phyloP scores from a whole-genome alignment of 2,888 invertebrate species.

The Coenonympha glycerion region DNA sequence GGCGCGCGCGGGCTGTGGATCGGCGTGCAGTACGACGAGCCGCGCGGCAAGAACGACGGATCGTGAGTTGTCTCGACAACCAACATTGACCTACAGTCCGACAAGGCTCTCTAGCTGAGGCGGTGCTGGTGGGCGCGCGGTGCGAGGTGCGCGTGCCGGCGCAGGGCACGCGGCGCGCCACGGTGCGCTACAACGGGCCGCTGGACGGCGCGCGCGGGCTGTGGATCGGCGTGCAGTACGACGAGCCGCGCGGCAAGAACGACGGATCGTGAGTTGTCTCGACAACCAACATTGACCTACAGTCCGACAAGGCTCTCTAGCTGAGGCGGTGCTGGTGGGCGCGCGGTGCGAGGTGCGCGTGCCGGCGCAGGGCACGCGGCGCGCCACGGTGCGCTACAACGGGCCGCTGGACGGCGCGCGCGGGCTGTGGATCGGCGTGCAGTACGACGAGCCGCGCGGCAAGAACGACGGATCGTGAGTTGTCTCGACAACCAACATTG shows the following conservation, averaged over 20 bases:
- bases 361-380: slow-evolving; percentile 81
- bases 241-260: slow-evolving; percentile 97
- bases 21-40: slow-evolving; percentile 97
- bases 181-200: slow-evolving; percentile 88
- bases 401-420: slow-evolving; percentile 80
- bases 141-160: slow-evolving; percentile 88
- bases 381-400: slow-evolving; percentile 90
- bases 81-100: no score
- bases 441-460: slow-evolving; percentile 97
- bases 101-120: no score
- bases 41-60: slow-evolving; percentile 96
- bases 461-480: slow-evolving; percentile 97
- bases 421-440: slow-evolving; percentile 90
- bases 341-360: slow-evolving; percentile 89
- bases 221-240: slow-evolving; percentile 97
- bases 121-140: slow-evolving; percentile 83
- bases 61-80: slow-evolving; percentile 82
- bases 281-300: no score
- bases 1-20: slow-evolving; percentile 83
- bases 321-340: slow-evolving; percentile 80
- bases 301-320: no score
- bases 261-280: slow-evolving; percentile 92
- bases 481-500: no score
- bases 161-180: slow-evolving; percentile 85
- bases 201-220: slow-evolving; percentile 76